Conservation (phyloP, 2,797 vertebrate species). For the Myoxocephalus aenaeus region DNA sequence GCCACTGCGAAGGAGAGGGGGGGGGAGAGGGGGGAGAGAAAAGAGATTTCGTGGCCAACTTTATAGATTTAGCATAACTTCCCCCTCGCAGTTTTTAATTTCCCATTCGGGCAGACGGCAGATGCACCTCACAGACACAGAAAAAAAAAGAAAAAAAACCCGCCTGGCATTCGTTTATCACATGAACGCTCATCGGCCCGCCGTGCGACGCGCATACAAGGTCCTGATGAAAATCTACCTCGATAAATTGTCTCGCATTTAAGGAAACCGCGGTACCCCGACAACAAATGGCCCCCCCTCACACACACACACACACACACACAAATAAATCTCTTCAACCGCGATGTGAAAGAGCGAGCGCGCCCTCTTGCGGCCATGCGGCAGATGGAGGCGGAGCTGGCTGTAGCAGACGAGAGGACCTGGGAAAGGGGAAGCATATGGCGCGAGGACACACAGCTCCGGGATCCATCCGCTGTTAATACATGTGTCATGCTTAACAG, state of each 20-base stretch:
- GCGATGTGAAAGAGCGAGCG: background rate
- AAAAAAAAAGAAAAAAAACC: constrained; percentile 38
- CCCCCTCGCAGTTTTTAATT: constrained; percentile 79
- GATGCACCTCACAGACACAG: constrained; percentile 78
- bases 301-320: no score
- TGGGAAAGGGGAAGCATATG: constrained; percentile 81
- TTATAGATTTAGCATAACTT: constrained; percentile 84
- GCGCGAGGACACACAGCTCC: constrained; percentile 84
- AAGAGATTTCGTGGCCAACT: constrained; percentile 84
- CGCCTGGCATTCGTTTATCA: constrained; percentile 73
- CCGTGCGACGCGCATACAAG: constrained; percentile 1
- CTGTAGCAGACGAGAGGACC: constrained; percentile 58
- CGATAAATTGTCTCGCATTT: background rate
- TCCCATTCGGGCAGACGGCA: constrained; percentile 80
- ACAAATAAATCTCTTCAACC: no score
- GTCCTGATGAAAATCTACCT: constrained; percentile 6
- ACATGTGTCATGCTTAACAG: constrained; percentile 87
- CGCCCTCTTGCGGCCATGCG: constrained; percentile 79
- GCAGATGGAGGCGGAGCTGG: constrained; percentile 39
- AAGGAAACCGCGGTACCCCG: background rate
- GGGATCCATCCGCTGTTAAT: constrained; percentile 85
- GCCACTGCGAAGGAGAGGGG: constrained; percentile 76
- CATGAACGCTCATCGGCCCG: constrained; percentile 53
- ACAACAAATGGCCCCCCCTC: background rate
- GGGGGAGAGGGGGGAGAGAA: constrained; percentile 18